These are phyloP conservation scores for Saturnia japonica DNA, from an alignment of 2,888 invertebrate genomes.

Conservation along the genomic window DNA sequence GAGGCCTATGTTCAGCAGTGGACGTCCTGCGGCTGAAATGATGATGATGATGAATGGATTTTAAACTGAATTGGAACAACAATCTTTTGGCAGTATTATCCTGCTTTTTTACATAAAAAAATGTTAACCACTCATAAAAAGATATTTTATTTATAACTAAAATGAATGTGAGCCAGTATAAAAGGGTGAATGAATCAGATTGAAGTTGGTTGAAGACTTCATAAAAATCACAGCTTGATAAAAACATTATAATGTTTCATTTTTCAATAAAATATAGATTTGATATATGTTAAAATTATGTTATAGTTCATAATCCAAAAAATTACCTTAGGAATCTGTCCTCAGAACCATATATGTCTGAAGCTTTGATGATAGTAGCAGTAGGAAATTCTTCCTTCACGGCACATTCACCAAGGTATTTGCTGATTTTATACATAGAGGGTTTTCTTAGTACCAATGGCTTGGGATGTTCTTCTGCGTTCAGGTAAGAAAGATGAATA, in stretches of 20 bases:
- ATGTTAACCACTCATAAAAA: too few species aligned
- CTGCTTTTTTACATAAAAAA: too few species aligned
- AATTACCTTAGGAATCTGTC: conserved; percentile 90
- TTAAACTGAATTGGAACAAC: too few species aligned
- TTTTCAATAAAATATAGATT: background rate
- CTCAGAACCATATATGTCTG: conserved; percentile 94
- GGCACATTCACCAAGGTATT: conserved; percentile 93
- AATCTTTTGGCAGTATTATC: too few species aligned
- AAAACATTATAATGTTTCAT: background rate
- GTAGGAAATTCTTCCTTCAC: conserved; percentile 97
- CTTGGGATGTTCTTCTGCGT: conserved; percentile 87
- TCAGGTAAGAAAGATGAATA: conserved; percentile 95
- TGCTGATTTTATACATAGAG: conserved; percentile 88
- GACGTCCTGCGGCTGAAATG: too few species aligned
- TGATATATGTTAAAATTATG: background rate
- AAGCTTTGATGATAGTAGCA: conserved; percentile 96
- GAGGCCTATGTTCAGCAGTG: too few species aligned
- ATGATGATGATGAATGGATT: too few species aligned
- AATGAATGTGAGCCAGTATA: background rate
- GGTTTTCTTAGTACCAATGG: conserved; percentile 86
- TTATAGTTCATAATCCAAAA: background rate
- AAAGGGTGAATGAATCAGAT: background rate
- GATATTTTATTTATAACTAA: too few species aligned
- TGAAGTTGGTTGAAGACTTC: background rate
- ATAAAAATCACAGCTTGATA: background rate